A percentile compares a stretch with the other conserved stretches of the same genome.
Conservation (phyloP, 2,113 vertebrate genomes). For the Maccullochella peelii region DNA sequence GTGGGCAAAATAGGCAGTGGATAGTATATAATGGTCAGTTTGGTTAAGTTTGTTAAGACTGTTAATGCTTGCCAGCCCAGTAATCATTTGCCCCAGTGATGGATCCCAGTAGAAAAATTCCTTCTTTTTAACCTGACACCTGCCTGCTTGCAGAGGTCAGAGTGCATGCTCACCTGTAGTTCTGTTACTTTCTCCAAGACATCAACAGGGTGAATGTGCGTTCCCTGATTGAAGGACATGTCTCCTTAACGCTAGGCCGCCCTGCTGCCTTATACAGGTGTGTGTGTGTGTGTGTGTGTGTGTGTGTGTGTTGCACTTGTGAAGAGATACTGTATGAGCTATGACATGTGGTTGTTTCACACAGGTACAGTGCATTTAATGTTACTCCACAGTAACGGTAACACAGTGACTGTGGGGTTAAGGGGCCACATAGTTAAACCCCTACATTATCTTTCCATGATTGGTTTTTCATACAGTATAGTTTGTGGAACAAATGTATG, state of each 20-base stretch:
- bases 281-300: not conserved
- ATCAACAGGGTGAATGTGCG: slow-evolving; percentile 13
- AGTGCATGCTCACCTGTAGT: slow-evolving; percentile 2
- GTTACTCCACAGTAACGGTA: too few species aligned
- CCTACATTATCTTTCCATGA: not conserved
- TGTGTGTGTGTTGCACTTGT: slow-evolving; percentile 2
- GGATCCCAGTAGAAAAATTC: not conserved
- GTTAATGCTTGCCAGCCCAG: not conserved
- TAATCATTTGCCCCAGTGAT: slow-evolving; percentile 2
- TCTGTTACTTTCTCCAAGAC: not conserved
- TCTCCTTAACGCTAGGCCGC: slow-evolving; percentile 24
- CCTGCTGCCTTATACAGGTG: slow-evolving; percentile 26
- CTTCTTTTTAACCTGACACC: not conserved
- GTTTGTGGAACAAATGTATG: slow-evolving; percentile 24
- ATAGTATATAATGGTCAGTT: slow-evolving; percentile 1
- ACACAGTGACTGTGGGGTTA: not conserved
- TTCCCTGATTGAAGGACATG: slow-evolving; percentile 20
- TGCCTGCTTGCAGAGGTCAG: slow-evolving; percentile 49
- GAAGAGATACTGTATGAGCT: slow-evolving; percentile 22
- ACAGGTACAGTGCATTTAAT: slow-evolving; percentile 17
- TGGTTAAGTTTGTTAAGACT: slow-evolving; percentile 44
- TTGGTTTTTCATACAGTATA: not conserved
- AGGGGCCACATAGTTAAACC: not conserved
- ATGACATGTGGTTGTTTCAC: slow-evolving; percentile 39
- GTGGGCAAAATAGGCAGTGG: not conserved